Base-by-base conservation (phyloP, 2,888 invertebrate genomes). In the Epirrhoe tristata region DNA sequence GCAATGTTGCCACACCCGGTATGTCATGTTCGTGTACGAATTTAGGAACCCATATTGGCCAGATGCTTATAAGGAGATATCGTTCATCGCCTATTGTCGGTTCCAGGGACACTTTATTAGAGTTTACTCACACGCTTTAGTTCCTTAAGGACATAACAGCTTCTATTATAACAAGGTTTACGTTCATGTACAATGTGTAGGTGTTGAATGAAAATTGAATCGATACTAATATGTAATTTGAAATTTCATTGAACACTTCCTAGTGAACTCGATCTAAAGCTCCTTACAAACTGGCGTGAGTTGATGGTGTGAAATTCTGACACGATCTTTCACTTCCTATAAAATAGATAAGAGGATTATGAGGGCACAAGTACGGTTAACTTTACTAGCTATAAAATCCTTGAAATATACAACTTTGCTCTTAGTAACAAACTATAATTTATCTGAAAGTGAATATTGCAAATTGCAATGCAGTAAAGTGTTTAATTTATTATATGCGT, bases 1-100 rank as follows among this genome's bases (percentile, higher is more conserved):
- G 71, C 63, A 67, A 70, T 67, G 69, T 66, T 60, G 64, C 70
- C 72, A 72, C 72, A 70, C 74, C 74, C 61, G 66, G 65, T 61
- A 56, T 63, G 58, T 72, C 63, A 72, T 71, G 68, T 67, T 72
- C 63, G 58, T 67, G 64, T 63, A 64, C 61, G 63, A 50, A 73
- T 68, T 69, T 73, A 74, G 70, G 63, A 60, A 65, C 57, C 65
- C 59, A 62, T 70, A 70, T 51, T 58, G 62, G 65, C 67, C 57
- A 67, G 68, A 60, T 31, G 65, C 68, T 66, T 72, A 68, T 68
- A 74, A 67, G 70, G 74, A 46, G 65, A 70, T 70, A 68, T 71
- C 59, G 67, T 71, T 69, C 67, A 63, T 70, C 62, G 71, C 24
- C 68, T 66, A 70, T 68, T 70, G 69, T 70, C 50, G 54, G 50